Evolutionary conservation across 1,140 invertebrate species (phyloP).

Genomic region (Drosophila ohnishii): DNA sequence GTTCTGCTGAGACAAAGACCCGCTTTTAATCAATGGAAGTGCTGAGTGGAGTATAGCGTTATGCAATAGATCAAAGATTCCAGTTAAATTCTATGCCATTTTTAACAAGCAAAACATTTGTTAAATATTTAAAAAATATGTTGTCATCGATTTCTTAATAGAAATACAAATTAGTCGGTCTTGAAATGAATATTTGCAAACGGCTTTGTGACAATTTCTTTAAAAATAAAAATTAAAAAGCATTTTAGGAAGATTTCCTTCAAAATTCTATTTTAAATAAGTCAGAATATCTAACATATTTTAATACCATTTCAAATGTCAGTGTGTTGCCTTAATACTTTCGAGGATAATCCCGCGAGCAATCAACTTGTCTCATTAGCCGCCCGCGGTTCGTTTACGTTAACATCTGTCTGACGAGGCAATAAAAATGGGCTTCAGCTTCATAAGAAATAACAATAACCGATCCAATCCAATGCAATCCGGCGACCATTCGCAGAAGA

Average conservation of each 20-base stretch:
- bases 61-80: slow-evolving; percentile 32
- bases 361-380: slow-evolving; percentile 47
- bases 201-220: background rate
- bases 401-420: slow-evolving; percentile 21
- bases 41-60: slow-evolving; percentile 24
- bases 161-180: background rate
- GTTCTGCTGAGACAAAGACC: slow-evolving; percentile 25
- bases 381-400: slow-evolving; percentile 32
- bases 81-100: slow-evolving; percentile 11
- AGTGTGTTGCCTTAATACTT: background rate
- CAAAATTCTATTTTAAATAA: background rate
- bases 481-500: slow-evolving; percentile 28
- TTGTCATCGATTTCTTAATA: background rate
- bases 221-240: background rate
- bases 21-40: slow-evolving; percentile 32
- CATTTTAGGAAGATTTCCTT: background rate
- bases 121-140: background rate
- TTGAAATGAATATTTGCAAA: background rate
- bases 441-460: slow-evolving; percentile 56
- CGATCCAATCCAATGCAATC: slow-evolving; percentile 20
- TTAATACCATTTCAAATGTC: background rate
- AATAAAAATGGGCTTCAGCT: slow-evolving; percentile 37
- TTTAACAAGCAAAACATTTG: background rate
- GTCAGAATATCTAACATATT: background rate
- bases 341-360: slow-evolving; percentile 23